Evolutionary conservation across 2,888 invertebrate genomes (phyloP), one percentile per base, ranked within the genome.

Genomic region (Cosmorhoe ocellata): DNA sequence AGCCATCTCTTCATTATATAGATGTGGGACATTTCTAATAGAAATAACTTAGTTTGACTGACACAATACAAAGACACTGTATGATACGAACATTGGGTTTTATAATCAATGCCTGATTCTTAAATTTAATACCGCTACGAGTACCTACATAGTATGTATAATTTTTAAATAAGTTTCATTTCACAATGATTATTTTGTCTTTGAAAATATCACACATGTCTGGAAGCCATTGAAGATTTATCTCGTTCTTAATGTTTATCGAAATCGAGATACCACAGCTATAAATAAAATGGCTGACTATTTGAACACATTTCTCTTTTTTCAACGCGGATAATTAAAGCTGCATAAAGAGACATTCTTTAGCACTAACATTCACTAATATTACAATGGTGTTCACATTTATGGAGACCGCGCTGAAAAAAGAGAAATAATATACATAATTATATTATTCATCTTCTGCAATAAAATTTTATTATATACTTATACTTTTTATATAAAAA

Each of bases 401-500:
- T 57, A 64, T 57, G 63, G 55, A 45, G 53, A 53, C 56, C 70
- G 67, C 64, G 63, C 57, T 66, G 58, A 73, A 75, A 71, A 74
- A 76, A 81, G 72, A 76, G 69, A 66, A 68, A 70, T 61, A 68
- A n/a, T n/a, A n/a, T n/a, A n/a, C n/a, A n/a, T n/a, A n/a, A 48
- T 58, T 50, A 59, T 61, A 67, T 71, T 66, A 67, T 73, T 72
- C 72, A 71, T 66, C 69, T 69, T 77, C 71, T 75, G 81, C 72
- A 71, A 66, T 73, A 34, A 24, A 34, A 6, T 66, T 36, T 65
- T 11, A 24, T 66, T 77, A 76, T 76, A 61, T 74, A 47, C 34
- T n/a, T n/a, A n/a, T n/a, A n/a, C 32, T 78, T 82, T 77, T 83
- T 66, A 67, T 84, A 84, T 85, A 88, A 88, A 88, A 89, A 86